Evolutionary conservation across 1,140 invertebrate genomes (phyloP).

Genomic region (Leptopilina boulardi): DNA sequence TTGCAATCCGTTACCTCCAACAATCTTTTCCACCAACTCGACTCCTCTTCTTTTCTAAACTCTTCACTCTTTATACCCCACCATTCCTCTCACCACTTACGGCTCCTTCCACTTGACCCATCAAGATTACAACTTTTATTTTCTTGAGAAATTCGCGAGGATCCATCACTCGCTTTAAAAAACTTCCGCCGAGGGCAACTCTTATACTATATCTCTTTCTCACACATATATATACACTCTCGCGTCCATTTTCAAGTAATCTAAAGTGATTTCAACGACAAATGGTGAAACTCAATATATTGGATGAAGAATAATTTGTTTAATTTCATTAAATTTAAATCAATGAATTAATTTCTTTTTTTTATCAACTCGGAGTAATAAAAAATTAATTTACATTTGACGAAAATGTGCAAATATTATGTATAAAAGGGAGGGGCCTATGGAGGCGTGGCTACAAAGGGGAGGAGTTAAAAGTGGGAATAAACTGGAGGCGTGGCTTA

Average conservation of each 20-base stretch:
- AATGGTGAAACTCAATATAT: not conserved
- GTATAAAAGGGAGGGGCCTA: no score
- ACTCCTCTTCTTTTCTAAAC: not conserved
- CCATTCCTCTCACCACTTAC: not conserved
- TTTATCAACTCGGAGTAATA: no score
- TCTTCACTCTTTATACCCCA: not conserved
- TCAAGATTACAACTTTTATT: conserved; percentile 6
- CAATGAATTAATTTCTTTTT: no score
- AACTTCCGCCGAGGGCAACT: not conserved
- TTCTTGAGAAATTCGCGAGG: not conserved
- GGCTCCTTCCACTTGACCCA: not conserved
- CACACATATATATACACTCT: no score
- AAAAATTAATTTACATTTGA: no score
- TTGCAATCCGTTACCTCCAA: conserved; percentile 24
- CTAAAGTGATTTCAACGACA: not conserved
- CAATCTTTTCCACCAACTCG: not conserved
- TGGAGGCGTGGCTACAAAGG: no score
- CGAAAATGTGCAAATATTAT: no score
- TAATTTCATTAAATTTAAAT: no score
- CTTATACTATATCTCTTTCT: not conserved
- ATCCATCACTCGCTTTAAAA: conserved; percentile 13
- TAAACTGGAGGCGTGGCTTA: no score
- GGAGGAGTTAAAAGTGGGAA: no score
- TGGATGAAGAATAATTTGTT: not conserved
- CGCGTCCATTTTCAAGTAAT: not conserved